Base-by-base conservation (phyloP, 2,888 invertebrate genomes). In the Diaprepes abbreviatus region DNA sequence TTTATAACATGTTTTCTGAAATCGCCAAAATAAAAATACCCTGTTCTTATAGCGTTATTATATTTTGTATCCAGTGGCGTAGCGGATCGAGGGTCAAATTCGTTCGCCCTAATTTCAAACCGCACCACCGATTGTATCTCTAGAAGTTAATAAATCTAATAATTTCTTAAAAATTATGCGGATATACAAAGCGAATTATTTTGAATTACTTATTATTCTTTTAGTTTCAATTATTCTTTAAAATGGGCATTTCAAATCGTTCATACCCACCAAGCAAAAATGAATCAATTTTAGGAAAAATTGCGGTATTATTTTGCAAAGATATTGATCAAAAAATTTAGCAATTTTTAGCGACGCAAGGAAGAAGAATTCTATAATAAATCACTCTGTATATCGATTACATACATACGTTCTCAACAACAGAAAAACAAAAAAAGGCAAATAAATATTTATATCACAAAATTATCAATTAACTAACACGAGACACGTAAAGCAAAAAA, bases 1-100 rank as follows among this genome's bases (percentile, higher is more conserved):
- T 36, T 48, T 65, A 48, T 36, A 19, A 19, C 36, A 28, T 50
- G 58, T 28, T 12, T 58, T 45, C 36, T 17, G 43, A 48, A 43
- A 31, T 48, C 28, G 66, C 52, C 62, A 68, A 62, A 62, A 62
- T 60, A 69, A 69, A 68, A 64, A 48, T 69, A 69, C 69, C 69
- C 69, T 69, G 69, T 69, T 67, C 64, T 69, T 69, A 43, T 43
- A 69, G 57, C 62, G 21, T 58, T 28, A 28, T 55, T 48, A 45
- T 58, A 31, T 63, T 35, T 63, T 38, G 12, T 69, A 69, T 19
- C n/a, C 24, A 24, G 24, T 24, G 5, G 24, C 24, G 24, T 24
- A 24, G 3, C 24, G 24, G 3, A 24, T 24, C 24, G 5, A 5
- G 5, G 24, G 24, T 5, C 24, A 24, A 24, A 4, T 24, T 5